Percentiles rank a stretch among this genome's conserved stretches.
Evolutionary conservation across 2,797 vertebrate genomes (phyloP).

Genomic region (Ispidina lecontei): DNA sequence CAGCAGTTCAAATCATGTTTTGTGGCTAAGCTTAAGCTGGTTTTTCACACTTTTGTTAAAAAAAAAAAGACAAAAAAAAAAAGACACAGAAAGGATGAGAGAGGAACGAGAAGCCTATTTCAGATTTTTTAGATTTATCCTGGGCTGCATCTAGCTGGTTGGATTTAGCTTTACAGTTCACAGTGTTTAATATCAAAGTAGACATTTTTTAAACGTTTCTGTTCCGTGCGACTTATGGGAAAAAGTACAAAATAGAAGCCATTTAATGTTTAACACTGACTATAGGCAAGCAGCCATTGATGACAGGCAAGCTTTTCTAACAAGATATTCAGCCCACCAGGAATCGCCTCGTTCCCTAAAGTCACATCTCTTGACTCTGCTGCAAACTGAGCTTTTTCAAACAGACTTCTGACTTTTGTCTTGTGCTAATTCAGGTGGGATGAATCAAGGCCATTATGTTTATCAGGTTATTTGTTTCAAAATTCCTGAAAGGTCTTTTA

Average conservation of each 20-base stretch:
- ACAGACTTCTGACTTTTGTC: not conserved
- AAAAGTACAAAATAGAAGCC: not conserved
- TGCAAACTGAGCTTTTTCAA: not conserved
- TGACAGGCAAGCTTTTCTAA: not conserved
- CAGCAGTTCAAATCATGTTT: not conserved
- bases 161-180: conserved; percentile 20
- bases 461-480: not conserved
- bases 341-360: not conserved
- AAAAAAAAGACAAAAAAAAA: not conserved
- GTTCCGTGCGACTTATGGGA: not conserved
- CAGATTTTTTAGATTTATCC: not conserved
- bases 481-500: not conserved
- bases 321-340: not conserved
- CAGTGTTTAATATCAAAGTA: conserved; percentile 24
- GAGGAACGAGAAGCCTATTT: not conserved
- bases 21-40: not conserved
- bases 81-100: not conserved
- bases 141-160: not conserved
- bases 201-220: not conserved
- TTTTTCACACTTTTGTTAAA: not conserved
- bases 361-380: not conserved
- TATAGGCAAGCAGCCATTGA: not conserved
- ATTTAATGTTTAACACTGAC: not conserved
- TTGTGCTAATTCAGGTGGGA: not conserved
- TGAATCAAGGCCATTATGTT: not conserved